These are phyloP conservation scores for Zaprionus gabonicus DNA, from an alignment of 1,140 invertebrate genomes.

Conservation along the genomic window DNA sequence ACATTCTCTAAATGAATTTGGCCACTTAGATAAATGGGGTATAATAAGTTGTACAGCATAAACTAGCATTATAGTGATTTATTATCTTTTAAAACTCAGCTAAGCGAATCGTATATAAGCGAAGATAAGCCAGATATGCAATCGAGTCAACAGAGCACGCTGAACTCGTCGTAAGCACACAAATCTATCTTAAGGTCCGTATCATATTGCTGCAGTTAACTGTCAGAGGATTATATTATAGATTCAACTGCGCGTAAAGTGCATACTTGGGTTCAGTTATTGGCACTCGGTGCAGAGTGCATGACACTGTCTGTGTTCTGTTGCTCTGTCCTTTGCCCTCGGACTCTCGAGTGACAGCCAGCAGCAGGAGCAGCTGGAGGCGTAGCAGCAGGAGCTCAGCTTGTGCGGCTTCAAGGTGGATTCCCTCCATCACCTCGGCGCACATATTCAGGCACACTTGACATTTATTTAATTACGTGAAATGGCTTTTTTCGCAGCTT, in stretches of 20 bases:
- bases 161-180: not conserved
- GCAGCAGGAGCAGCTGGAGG: not conserved
- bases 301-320: slow-evolving; percentile 17
- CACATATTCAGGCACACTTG: slow-evolving; percentile 12
- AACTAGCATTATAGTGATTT: not conserved
- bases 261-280: slow-evolving; percentile 12
- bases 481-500: slow-evolving; percentile 11
- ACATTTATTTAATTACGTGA: slow-evolving; percentile 41
- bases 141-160: not conserved
- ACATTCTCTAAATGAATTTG: not conserved
- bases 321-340: slow-evolving; percentile 12
- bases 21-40: too few species aligned
- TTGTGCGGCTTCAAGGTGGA: slow-evolving; percentile 17
- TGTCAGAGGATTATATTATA: not conserved
- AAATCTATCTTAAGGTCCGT: slow-evolving; percentile 5
- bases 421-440: not conserved
- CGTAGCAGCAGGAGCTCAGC: not conserved
- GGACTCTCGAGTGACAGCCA: slow-evolving; percentile 1
- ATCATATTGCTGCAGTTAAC: slow-evolving; percentile 9
- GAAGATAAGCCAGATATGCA: not conserved
- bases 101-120: not conserved
- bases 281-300: slow-evolving; percentile 10
- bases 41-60: too few species aligned
- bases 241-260: slow-evolving; percentile 3
- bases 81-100: not conserved